A percentile compares a stretch with the other conserved stretches of the same genome.
These are phyloP conservation scores for Callospermophilus lateralis DNA, from an alignment of 2,113 vertebrate genomes.

Conservation along the genomic window DNA sequence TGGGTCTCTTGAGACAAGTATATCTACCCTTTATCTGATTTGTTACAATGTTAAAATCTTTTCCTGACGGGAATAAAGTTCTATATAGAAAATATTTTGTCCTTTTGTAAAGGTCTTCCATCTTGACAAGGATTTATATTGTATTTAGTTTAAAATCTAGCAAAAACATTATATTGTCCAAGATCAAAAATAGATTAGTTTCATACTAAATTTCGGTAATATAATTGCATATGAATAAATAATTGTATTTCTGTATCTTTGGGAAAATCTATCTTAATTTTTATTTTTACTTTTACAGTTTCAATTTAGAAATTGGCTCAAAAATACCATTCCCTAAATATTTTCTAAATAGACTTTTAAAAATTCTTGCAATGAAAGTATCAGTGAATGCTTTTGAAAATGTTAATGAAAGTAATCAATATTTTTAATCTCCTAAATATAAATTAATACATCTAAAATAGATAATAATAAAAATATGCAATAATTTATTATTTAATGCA, in stretches of 20 bases:
- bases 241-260: not conserved
- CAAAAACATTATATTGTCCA: not conserved
- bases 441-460: not conserved
- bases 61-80: slow-evolving; percentile 55
- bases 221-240: not conserved
- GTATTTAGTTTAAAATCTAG: slow-evolving; percentile 59
- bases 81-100: not conserved
- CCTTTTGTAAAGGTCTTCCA: slow-evolving; percentile 53
- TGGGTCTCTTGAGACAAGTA: slow-evolving; percentile 47
- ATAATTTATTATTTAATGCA: not conserved
- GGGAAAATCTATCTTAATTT: not conserved
- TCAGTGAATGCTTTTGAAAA: not conserved
- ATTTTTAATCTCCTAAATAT: not conserved
- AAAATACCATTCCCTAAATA: not conserved
- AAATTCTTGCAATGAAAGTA: not conserved
- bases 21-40: slow-evolving; percentile 45
- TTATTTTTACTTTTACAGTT: not conserved
- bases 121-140: slow-evolving; percentile 20
- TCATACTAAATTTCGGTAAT: slow-evolving; percentile 27
- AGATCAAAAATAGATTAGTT: slow-evolving; percentile 9
- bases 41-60: slow-evolving; percentile 60
- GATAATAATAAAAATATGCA: not conserved
- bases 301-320: not conserved
- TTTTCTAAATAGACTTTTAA: not conserved
- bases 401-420: not conserved